Conservation (phyloP, 2,113 vertebrate species). For the Semnornis frantzii region DNA sequence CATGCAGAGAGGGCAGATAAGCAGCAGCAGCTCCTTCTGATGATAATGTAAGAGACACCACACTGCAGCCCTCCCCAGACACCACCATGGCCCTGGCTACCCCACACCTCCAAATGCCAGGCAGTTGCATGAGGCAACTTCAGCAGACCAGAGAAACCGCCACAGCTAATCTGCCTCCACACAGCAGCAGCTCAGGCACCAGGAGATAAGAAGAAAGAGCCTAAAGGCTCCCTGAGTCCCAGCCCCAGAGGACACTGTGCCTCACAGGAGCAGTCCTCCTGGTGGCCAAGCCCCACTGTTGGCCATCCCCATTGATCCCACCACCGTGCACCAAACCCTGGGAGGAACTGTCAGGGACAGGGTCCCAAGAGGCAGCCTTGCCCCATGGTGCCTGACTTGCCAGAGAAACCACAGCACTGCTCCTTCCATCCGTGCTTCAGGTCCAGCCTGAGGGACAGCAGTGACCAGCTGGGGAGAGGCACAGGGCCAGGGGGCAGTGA, state of each 20-base stretch:
- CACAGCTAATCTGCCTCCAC: constrained; percentile 41
- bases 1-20: constrained; percentile 24
- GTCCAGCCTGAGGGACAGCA: neutral
- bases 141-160: neutral
- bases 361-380: neutral
- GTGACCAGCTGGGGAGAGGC: neutral
- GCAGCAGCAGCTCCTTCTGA: constrained; percentile 22
- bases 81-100: neutral
- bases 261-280: neutral
- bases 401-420: neutral
- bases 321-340: neutral
- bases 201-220: constrained; percentile 25
- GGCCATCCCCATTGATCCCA: neutral
- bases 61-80: neutral
- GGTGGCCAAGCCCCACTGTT: neutral
- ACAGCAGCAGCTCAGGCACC: neutral
- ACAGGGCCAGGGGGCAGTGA: neutral
- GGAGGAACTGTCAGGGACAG: neutral
- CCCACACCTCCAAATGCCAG: neutral
- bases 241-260: neutral
- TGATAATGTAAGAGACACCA: constrained; percentile 9
- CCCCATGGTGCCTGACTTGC: neutral
- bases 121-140: neutral
- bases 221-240: neutral
- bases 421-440: neutral